A percentile compares a stretch with the other conserved stretches of the same genome.
Evolutionary conservation across 2,113 vertebrate species (phyloP).

Genomic region (Brachyistius frenatus): DNA sequence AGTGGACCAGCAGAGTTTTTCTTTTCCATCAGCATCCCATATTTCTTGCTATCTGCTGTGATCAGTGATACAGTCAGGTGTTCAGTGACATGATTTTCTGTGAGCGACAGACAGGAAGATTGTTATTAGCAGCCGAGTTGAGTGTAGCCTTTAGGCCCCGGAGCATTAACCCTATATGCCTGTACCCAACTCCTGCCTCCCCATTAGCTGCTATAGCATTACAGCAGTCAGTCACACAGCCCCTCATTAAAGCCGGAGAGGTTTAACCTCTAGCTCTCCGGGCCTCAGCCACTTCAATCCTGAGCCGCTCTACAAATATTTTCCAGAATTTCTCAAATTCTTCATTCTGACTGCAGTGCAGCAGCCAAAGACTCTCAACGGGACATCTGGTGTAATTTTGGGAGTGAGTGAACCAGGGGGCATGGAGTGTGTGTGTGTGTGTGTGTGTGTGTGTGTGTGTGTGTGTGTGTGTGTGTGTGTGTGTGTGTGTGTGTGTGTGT

Average conservation of each 20-base stretch:
- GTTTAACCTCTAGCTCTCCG: conserved; percentile 69
- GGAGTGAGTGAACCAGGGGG: conserved; percentile 65
- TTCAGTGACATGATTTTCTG: conserved; percentile 25
- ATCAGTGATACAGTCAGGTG: conserved; percentile 37
- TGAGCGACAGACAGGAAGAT: neutral
- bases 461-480: conserved; percentile 38
- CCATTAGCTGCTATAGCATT: conserved; percentile 50
- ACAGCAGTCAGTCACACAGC: conserved; percentile 56
- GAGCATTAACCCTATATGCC: conserved; percentile 50
- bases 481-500: conserved; percentile 41
- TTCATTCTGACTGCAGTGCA: conserved; percentile 68
- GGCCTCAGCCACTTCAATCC: conserved; percentile 72
- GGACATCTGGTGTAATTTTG: conserved; percentile 83
- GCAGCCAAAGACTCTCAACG: conserved; percentile 72
- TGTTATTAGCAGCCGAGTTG: conserved; percentile 28
- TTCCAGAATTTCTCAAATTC: conserved; percentile 82
- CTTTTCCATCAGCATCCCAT: conserved; percentile 18
- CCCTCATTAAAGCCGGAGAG: conserved; percentile 67
- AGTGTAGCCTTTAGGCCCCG: conserved; percentile 33
- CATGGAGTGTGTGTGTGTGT: conserved; percentile 45
- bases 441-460: conserved; percentile 35
- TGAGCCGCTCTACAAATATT: conserved; percentile 82
- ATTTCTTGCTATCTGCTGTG: conserved; percentile 15
- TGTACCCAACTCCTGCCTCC: conserved; percentile 15
- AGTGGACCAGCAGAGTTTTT: neutral